A percentile compares a stretch with the other conserved stretches of the same genome.
phyloP scores from a whole-genome alignment of 2,113 vertebrate species.

The Oxyura jamaicensis region DNA sequence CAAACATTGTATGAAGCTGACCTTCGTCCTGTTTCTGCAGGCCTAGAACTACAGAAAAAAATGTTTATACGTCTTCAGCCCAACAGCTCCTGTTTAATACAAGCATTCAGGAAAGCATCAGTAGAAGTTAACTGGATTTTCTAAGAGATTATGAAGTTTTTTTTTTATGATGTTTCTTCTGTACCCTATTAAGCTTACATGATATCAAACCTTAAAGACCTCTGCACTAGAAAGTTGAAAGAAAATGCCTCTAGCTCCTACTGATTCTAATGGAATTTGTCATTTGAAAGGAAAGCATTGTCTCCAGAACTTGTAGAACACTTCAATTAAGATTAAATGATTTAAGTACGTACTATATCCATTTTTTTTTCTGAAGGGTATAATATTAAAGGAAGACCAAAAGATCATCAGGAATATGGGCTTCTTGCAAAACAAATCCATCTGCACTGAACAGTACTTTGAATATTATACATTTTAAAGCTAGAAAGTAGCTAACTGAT shows the following conservation, averaged over 20 bases:
- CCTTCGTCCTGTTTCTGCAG: not conserved
- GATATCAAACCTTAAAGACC: not conserved
- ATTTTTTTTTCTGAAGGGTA: not conserved
- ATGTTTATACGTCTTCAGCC: not conserved
- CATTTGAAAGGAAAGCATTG: not conserved
- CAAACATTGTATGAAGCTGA: not conserved
- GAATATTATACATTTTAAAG: not conserved
- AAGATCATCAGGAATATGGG: not conserved
- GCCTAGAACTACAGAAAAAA: not conserved
- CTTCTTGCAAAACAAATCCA: not conserved
- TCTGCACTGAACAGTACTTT: not conserved
- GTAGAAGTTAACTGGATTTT: constrained; percentile 4
- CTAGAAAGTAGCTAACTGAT: not conserved
- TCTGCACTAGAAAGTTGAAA: not conserved
- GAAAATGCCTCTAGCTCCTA: not conserved
- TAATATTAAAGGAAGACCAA: not conserved
- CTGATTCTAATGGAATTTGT: not conserved
- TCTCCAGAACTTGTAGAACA: not conserved
- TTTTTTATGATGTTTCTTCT: not conserved
- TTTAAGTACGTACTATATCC: not conserved
- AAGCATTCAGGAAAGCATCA: not conserved
- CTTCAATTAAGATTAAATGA: not conserved
- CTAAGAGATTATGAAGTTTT: not conserved
- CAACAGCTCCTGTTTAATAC: not conserved
- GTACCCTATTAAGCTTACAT: not conserved